Conservation (phyloP, 2,797 vertebrate species). For the Tachyglossus aculeatus region DNA sequence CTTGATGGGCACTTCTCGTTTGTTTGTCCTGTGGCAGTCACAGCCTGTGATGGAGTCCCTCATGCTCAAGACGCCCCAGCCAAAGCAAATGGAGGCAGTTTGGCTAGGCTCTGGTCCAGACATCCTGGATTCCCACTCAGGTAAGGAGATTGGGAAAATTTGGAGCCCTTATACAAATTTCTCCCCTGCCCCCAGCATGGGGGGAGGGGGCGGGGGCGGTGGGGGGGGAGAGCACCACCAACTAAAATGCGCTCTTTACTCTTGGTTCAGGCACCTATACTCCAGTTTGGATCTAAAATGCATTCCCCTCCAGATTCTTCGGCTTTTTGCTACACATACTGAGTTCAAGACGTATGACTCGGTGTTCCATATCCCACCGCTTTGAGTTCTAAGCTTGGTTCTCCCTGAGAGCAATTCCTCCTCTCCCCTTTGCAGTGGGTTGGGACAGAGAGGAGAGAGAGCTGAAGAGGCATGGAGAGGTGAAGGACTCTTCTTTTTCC, state of each 20-base stretch:
- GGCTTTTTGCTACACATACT: rapidly evolving
- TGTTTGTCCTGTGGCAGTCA: slow-evolving; percentile 72
- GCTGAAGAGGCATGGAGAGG: not conserved
- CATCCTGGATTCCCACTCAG: slow-evolving; percentile 81
- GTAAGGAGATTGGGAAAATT: slow-evolving; percentile 60
- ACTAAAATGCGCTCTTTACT: too few relatives aligned
- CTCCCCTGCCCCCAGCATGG: not conserved
- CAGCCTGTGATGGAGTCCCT: slow-evolving; percentile 90
- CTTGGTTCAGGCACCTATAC: too few relatives aligned
- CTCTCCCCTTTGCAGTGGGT: not conserved
- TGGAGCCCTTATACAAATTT: not conserved
- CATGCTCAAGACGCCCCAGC: slow-evolving; percentile 77
- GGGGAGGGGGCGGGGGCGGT: not conserved
- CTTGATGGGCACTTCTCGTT: not conserved
- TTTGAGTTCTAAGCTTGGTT: not conserved
- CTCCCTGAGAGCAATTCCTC: not conserved
- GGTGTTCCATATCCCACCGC: not conserved
- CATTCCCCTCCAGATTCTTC: too few relatives aligned
- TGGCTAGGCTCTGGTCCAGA: slow-evolving; percentile 80
- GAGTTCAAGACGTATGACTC: not conserved
- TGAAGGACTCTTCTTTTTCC: rapidly evolving
- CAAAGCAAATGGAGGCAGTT: slow-evolving; percentile 78
- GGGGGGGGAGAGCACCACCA: not conserved
- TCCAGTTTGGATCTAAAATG: too few relatives aligned
- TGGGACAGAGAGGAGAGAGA: not conserved